Conservation (phyloP, 1,140 invertebrate genomes). For the Panulirus ornatus region DNA sequence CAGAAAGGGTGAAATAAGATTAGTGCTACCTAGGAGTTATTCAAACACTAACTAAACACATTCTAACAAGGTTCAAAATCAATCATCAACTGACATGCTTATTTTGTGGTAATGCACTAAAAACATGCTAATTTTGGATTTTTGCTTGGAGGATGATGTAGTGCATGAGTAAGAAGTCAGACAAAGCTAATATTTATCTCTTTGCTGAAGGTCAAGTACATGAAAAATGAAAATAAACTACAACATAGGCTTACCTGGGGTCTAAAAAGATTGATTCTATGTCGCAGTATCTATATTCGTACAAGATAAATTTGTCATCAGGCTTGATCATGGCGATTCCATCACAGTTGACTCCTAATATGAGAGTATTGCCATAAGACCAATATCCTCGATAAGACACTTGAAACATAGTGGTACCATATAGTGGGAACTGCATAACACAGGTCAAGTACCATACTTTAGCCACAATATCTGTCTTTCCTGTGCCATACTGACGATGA, state of each 20-base stretch:
- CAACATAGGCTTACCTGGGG: constrained; percentile 83
- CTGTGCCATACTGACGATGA: constrained; percentile 92
- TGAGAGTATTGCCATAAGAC: constrained; percentile 87
- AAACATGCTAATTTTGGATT: too few species aligned
- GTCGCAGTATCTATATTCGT: constrained; percentile 92
- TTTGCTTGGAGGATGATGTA: too few species aligned
- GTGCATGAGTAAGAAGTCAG: too few species aligned
- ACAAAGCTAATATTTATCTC: too few species aligned
- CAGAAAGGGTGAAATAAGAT: too few species aligned
- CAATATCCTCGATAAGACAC: constrained; percentile 95
- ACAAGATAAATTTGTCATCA: constrained; percentile 92
- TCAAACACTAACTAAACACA: too few species aligned
- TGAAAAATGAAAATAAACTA: too few species aligned
- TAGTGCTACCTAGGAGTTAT: too few species aligned
- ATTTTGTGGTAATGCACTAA: too few species aligned
- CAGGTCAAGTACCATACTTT: constrained; percentile 96
- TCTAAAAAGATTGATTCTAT: constrained; percentile 94
- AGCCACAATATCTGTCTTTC: constrained; percentile 92
- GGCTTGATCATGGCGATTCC: constrained; percentile 93
- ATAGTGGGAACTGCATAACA: constrained; percentile 97
- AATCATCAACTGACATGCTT: too few species aligned
- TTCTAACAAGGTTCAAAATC: too few species aligned
- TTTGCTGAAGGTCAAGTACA: too few species aligned
- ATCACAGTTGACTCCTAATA: constrained; percentile 94
- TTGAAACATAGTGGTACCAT: constrained; percentile 95